Evolutionary conservation across 2,113 vertebrate genomes (phyloP), one percentile per base, ranked within the genome.

Genomic region (Anguilla japonica): DNA sequence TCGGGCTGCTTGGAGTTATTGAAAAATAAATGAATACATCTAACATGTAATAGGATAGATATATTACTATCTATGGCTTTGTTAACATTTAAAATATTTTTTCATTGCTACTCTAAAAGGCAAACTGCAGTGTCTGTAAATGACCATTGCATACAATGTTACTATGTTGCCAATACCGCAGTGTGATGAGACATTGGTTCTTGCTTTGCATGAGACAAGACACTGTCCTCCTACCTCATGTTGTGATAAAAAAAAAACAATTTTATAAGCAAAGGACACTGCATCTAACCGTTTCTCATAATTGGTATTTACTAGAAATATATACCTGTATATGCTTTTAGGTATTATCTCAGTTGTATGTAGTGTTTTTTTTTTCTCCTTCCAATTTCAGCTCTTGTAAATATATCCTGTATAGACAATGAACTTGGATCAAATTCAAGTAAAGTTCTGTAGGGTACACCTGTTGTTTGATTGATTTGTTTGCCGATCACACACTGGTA

Each of bases 201-300:
- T 95, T 95, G 82, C 87, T 84, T 87, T 87, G 95, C 95, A 96
- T 96, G 95, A 94, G 95, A 93, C 86, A 92, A 94, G 94, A 95
- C 93, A 92, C 93, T 95, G 94, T 93, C 95, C 94, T 95, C 94
- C 95, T 96, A 96, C 95, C 95, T 96, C 95, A 96, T 95, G 95
- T 95, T 96, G 94, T 96, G 95, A 96, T 95, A 96, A 93, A 93
- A 94, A 93, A 91, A 94, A 94, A 81, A 34, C 43, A n/a, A 79
- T 95, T 95, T 95, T 93, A 95, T 95, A 91, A 94, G 93, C 95
- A 95, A 92, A 94, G 86, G 92, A 95, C 92, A 92, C 95, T 95
- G 94, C 94, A 94, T 94, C 94, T 92, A 94, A 94, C 91, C 91
- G 93, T 95, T 93, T 89, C 93, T 94, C 92, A 93, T 91, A 90